Base-by-base conservation (phyloP, 2,113 vertebrate genomes). In the Tonatia bakeri region DNA sequence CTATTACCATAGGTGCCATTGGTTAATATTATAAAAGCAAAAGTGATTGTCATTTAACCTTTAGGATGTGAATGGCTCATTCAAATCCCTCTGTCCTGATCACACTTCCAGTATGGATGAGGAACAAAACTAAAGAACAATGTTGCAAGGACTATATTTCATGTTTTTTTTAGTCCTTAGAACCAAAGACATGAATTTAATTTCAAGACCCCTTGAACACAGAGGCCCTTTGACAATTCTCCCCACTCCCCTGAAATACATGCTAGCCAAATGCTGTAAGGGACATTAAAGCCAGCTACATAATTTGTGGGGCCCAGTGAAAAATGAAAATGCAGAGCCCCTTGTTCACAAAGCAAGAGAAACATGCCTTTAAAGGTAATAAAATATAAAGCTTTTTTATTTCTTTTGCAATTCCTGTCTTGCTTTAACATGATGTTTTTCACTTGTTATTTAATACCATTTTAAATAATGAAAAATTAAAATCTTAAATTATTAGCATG, bases 391-490 rank as follows among this genome's bases (percentile, higher is more conserved):
- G 40, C 20, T 38, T 70, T 91, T 90, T 31, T 22, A n/a, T 91
- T 95, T 91, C 31, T 91, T 86, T 14, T 52, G 43, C 22, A 82
- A 36, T 94, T 94, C 94, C 31, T 82, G 33, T 91, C 43, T 91
- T 92, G 79, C 52, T 31, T 93, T 79, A 38, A 82, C 90, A 61
- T 64, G 36, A 50, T 73, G 70, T 67, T 87, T 92, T 38, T 86
- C 47, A 56, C 93, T 93, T 94, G 36, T 45, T 92, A 85, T 88
- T 84, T 80, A 92, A 85, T 82, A 52, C 52, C 40, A n/a, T 85
- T 96, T 72, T 92, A 95, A 94, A 56, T 96, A 95, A 87, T 67
- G 43, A 70, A 87, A 93, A 93, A 86, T 86, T 80, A 67, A 91
- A 94, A 75, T 5, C 50, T 92, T 87, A 61, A 90, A 94, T 97